Percentiles rank a stretch among this genome's conserved stretches.
Conservation (phyloP, 2,888 invertebrate genomes). For the Phyllotreta cruciferae region DNA sequence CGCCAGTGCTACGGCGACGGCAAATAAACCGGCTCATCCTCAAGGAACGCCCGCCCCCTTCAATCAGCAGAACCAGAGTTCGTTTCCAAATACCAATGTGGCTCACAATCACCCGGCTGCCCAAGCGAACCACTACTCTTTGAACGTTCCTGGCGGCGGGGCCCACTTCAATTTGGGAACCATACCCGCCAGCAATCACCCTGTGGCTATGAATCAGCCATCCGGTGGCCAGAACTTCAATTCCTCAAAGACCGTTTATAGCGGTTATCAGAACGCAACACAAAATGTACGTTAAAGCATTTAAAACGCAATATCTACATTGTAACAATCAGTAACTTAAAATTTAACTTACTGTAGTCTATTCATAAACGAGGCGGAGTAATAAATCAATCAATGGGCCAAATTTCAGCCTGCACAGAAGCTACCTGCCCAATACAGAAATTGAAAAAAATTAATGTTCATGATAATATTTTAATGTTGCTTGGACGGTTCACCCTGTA, state of each 20-base stretch:
- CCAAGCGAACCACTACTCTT: conserved; percentile 51
- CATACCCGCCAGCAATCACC: conserved; percentile 54
- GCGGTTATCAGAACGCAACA: conserved; percentile 49
- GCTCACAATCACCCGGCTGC: conserved; percentile 49
- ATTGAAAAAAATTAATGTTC: too few relatives aligned
- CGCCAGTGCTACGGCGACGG: conserved; percentile 47
- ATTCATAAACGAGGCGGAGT: too few relatives aligned
- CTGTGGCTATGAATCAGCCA: conserved; percentile 49
- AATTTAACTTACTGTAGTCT: too few relatives aligned
- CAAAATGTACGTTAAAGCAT: conserved; percentile 52
- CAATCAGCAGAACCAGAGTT: conserved; percentile 39
- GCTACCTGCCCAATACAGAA: too few relatives aligned
- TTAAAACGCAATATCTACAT: too few relatives aligned
- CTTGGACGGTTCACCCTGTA: too few relatives aligned
- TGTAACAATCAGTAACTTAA: too few relatives aligned
- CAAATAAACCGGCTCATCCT: conserved; percentile 55
- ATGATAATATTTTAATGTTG: too few relatives aligned
- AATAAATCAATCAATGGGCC: too few relatives aligned
- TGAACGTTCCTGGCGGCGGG: conserved; percentile 52
- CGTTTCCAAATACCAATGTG: conserved; percentile 46
- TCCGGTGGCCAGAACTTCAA: conserved; percentile 45
- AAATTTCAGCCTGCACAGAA: too few relatives aligned
- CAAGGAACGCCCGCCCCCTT: conserved; percentile 49
- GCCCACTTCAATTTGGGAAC: conserved; percentile 48
- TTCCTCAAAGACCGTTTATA: conserved; percentile 50